These are phyloP conservation scores for Pseudolaguvia tuberculata DNA, from an alignment of 2,113 vertebrate species.

Conservation along the genomic window DNA sequence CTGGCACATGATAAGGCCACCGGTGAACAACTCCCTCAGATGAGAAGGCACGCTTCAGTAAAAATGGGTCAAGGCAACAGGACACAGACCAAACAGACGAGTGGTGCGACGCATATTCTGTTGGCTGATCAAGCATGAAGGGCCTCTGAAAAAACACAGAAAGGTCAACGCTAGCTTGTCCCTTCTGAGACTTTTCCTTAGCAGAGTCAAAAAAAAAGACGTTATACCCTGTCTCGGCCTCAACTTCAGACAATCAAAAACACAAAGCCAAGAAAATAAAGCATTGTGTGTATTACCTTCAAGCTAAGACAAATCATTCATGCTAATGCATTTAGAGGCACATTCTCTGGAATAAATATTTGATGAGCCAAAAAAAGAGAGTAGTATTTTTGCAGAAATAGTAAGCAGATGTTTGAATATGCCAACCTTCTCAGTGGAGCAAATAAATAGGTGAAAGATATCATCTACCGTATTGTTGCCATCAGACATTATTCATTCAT, in stretches of 20 bases:
- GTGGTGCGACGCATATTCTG: conserved; percentile 28
- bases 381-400: conserved; percentile 12
- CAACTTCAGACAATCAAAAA: background rate
- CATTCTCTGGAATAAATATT: conserved; percentile 22
- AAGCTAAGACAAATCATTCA: background rate
- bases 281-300: background rate
- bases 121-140: conserved; percentile 36
- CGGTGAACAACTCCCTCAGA: conserved; percentile 24
- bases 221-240: background rate
- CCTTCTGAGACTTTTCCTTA: background rate
- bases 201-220: background rate
- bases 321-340: background rate
- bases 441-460: conserved; percentile 24
- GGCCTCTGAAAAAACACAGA: conserved; percentile 17
- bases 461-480: background rate
- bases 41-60: conserved; percentile 1
- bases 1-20: background rate
- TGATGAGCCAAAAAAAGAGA: background rate
- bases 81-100: conserved; percentile 17
- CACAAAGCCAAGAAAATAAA: background rate
- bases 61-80: conserved; percentile 28
- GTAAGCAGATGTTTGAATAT: conserved; percentile 10
- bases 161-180: conserved; percentile 11
- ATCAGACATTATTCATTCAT: no score
- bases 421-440: background rate